Conservation (phyloP, 2,888 invertebrate genomes). For the Muschampia plurimacula region DNA sequence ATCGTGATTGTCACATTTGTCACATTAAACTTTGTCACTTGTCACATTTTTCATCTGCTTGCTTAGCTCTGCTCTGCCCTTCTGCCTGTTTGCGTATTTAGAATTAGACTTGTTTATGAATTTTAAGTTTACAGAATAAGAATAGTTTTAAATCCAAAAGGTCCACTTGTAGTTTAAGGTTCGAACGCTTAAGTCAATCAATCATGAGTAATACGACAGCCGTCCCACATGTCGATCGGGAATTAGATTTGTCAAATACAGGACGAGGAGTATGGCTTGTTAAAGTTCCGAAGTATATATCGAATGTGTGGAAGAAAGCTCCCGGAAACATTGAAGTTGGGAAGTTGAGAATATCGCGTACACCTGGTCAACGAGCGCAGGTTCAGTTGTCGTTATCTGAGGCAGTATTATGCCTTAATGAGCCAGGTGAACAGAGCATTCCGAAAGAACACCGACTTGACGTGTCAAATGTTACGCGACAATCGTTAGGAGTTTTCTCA, state of each 20-base stretch:
- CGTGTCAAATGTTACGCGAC: slow-evolving; percentile 95
- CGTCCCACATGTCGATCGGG: slow-evolving; percentile 88
- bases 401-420: slow-evolving; percentile 91
- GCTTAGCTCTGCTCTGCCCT: too few relatives aligned
- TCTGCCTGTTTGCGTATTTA: too few relatives aligned
- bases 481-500: slow-evolving; percentile 97
- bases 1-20: too few relatives aligned
- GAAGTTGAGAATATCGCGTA: slow-evolving; percentile 94
- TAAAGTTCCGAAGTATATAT: slow-evolving; percentile 98
- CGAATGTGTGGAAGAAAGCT: slow-evolving; percentile 97
- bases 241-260: slow-evolving; percentile 95
- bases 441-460: slow-evolving; percentile 97
- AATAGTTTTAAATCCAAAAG: too few relatives aligned
- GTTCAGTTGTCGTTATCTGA: slow-evolving; percentile 94
- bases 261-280: slow-evolving; percentile 98
- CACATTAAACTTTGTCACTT: too few relatives aligned
- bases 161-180: too few relatives aligned
- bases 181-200: slow-evolving; percentile 2
- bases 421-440: slow-evolving; percentile 92
- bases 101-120: too few relatives aligned
- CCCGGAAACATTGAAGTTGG: slow-evolving; percentile 97
- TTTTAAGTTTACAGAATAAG: too few relatives aligned
- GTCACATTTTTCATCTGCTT: too few relatives aligned
- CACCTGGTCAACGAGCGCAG: slow-evolving; percentile 92
- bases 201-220: slow-evolving; percentile 60